Base-by-base conservation (phyloP, 1,140 invertebrate genomes). In the Sesamia nonagrioides region DNA sequence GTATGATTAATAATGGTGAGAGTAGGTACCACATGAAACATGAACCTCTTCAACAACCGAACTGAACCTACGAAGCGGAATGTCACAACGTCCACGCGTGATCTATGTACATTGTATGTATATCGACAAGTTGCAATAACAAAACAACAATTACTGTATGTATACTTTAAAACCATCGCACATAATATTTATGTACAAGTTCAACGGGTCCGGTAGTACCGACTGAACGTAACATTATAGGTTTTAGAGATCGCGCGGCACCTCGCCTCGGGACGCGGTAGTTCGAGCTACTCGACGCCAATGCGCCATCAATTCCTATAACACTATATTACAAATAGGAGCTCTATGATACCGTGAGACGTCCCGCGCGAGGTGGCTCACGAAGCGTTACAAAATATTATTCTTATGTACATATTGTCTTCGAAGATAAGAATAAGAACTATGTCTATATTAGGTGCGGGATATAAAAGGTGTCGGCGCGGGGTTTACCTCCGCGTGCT, bases 331-430 rank as follows among this genome's bases (percentile, higher is more conserved):
- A 87, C 86, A 86, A 52, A 68, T 48, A 58, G 58, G 45, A 45
- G 56, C 54, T 58, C 76, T 21, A n/a, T 27, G 63, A 21, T 45
- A 13, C 42, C 21, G 27, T 5, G 73, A 33, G 21, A n/a, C 73
- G 58, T 66, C 72, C 72, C 42, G 58, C 27, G 73, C 58, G 73
- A 75, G 61, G 74, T 68, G 81, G 76, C 88, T 85, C 88, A 84
- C 85, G 88, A 87, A 85, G 90, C 84, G 77, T 89, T 91, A 93
- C 91, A 93, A 93, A 94, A 91, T 93, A 92, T 95, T 93, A 91
- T 93, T 95, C 92, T 95, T 95, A 95, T 95, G 90, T 95, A 95
- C 95, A 95, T 95, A 95, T 95, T 95, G 95, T 95, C 95, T 89
- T 95, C 89, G 88, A 95, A 91, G 93, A 92, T 94, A 94, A 94